Base-by-base conservation (phyloP, 1,140 invertebrate species). In the Eurosta solidaginis region DNA sequence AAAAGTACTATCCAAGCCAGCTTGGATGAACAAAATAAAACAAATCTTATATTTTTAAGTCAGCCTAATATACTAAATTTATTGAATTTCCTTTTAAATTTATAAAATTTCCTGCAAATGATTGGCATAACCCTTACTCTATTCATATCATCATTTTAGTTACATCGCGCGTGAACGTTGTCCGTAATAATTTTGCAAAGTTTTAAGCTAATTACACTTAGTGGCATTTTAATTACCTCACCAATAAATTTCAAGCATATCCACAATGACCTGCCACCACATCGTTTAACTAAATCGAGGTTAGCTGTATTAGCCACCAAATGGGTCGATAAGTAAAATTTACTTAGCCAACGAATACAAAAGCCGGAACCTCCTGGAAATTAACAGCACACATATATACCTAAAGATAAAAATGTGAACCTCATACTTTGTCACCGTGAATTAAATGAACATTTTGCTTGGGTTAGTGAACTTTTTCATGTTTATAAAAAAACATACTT, bases 121-220 rank as follows among this genome's bases (percentile, higher is more conserved):
- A 59, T 59, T 6, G 52, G 29, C 52, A 14, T 12, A 12, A 17
- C 0, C 12, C 4, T 27, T 9, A 3, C 27, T 6, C 29, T 33
- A 12, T 17, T 2, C 10, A 22, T 12, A 54, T 0, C 27, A 20
- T 6, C 54, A n/a, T 0, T 59, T 1, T 17, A 25, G n/a, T 22
- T 0, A 29, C 14, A 9, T 59, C 29, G n/a, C 1, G 22, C 25
- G 2, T 22, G 27, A 10, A 17, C 27, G 25, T 27, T 17, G 52
- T 27, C 52, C 3, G 1, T 59, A 36, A 59, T 59, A 59, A 59
- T 59, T 59, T 17, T 36, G 4, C 29, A 59, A 59, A 59, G 54
- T 59, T 59, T 59, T 36, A 59, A 59, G 54, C 54, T 59, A 59
- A 59, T 59, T 59, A 59, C 54, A 59, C 54, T 59, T 33, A 27